Percentiles rank a stretch among this genome's conserved stretches.
Evolutionary conservation across 2,888 invertebrate species (phyloP).

Genomic region (Biston betularia): DNA sequence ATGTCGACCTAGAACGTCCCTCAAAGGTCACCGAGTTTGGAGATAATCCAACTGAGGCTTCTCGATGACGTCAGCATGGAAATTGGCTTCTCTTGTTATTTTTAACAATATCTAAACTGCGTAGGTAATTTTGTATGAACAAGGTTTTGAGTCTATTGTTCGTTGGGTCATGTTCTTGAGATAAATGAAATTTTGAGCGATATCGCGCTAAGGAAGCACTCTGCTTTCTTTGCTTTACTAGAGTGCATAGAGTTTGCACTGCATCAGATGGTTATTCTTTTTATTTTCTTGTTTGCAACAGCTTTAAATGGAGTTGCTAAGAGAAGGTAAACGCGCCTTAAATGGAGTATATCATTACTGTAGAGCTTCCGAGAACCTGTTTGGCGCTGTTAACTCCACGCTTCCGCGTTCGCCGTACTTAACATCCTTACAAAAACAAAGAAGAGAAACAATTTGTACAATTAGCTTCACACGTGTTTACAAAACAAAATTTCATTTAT

Average conservation of each 20-base stretch:
- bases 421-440: slow-evolving; percentile 26
- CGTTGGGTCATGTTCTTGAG: not conserved
- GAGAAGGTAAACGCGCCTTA: slow-evolving; percentile 24
- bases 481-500: slow-evolving; percentile 60
- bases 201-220: not conserved
- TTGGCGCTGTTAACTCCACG: slow-evolving; percentile 7
- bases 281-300: slow-evolving; percentile 5
- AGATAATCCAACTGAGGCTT: slow-evolving; percentile 36
- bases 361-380: slow-evolving; percentile 27
- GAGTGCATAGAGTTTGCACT: slow-evolving; percentile 20
- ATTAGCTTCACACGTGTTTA: slow-evolving; percentile 53
- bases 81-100: slow-evolving; percentile 35
- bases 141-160: slow-evolving; percentile 6
- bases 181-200: slow-evolving; percentile 2
- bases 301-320: slow-evolving; percentile 32
- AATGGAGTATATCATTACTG: slow-evolving; percentile 20
- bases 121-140: not conserved
- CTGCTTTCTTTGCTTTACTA: slow-evolving; percentile 7
- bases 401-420: slow-evolving; percentile 21
- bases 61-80: slow-evolving; percentile 33
- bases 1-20: slow-evolving; percentile 34
- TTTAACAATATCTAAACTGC: slow-evolving; percentile 25
- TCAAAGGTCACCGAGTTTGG: slow-evolving; percentile 35
- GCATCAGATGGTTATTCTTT: slow-evolving; percentile 15
- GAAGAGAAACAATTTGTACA: slow-evolving; percentile 40